Percentiles rank a stretch among this genome's conserved stretches.
These are phyloP conservation scores for Echeneis naucrates DNA, from an alignment of 2,797 vertebrate species.

Conservation along the genomic window DNA sequence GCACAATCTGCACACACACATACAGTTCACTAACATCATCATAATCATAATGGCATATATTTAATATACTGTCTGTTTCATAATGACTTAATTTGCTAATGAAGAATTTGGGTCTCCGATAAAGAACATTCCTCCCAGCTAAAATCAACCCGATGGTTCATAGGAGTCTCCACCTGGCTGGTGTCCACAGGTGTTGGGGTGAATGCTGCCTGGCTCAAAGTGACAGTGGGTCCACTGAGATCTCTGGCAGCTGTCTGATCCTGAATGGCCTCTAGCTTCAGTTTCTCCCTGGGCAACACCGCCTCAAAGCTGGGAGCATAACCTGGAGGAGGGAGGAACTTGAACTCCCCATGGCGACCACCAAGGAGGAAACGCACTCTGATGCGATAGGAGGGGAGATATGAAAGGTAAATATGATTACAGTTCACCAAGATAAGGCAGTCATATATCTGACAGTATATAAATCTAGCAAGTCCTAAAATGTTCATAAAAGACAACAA, in stretches of 20 bases:
- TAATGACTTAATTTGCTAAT: background rate
- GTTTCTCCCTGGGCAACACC: slow-evolving; percentile 92
- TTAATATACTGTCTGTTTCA: background rate
- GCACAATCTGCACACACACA: slow-evolving; percentile 86
- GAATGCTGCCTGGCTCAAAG: slow-evolving; percentile 94
- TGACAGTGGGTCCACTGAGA: slow-evolving; percentile 90
- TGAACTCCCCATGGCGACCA: slow-evolving; percentile 96
- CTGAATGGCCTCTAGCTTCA: slow-evolving; percentile 92
- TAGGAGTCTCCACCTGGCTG: slow-evolving; percentile 86
- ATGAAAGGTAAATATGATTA: background rate
- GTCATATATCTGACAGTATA: too few species aligned
- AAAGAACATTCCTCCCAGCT: background rate
- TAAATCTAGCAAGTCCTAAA: too few species aligned
- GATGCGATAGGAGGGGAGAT: background rate
- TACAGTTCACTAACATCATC: background rate
- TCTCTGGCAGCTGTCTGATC: slow-evolving; percentile 88
- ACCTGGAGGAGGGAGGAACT: slow-evolving; percentile 94
- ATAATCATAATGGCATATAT: too few species aligned
- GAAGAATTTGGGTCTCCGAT: background rate
- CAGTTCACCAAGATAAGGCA: too few species aligned
- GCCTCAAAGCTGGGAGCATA: slow-evolving; percentile 96
- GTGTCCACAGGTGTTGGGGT: slow-evolving; percentile 95
- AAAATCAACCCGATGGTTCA: background rate
- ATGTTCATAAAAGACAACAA: too few species aligned
- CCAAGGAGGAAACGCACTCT: slow-evolving; percentile 95